Base-by-base conservation (phyloP, 2,888 invertebrate genomes). In the Cephus runcator region DNA sequence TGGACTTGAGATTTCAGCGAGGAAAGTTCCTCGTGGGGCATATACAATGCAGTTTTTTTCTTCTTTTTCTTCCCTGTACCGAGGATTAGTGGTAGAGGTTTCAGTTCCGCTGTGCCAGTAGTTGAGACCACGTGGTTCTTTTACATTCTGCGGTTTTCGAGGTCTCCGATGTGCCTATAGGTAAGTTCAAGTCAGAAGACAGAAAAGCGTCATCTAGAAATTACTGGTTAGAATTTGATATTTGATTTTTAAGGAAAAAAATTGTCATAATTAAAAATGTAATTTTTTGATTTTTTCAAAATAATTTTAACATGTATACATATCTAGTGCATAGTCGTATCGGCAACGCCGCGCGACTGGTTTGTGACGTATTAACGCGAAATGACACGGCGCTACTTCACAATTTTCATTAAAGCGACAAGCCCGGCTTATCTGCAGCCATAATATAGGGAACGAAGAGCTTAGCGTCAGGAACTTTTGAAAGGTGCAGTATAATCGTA, bases 141-240 rank as follows among this genome's bases (percentile, higher is more conserved):
- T 81, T 79, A 81, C 87, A 87, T 88, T 88, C 87, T 86, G 84
- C 85, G 87, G 86, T 87, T 86, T 84, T 23, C 2, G 33, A 31
- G 71, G 12, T 71, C 69, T 6, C 23, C 9, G 56, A 56, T 23
- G 23, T 56, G 2, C 9, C 56, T 56, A 9, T 23, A 56, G 56
- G 56, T 23, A 56, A 56, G 23, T 23, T 9, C 6, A 56, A 56
- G 23, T 23, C 9, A 9, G 56, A 56, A 23, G 2, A 23, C 9
- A 56, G 9, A 56, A 56, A 56, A 56, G 56, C 9, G 9, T 56
- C 2, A 23, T 23, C 56, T 1, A 56, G 6, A 23, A 6, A 23
- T 15, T 40, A 23, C 6, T 23, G 6, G 1, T 15, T 56, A 9
- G 9, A 23, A 9, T 56, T 23, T 56, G 56, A 2, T 56, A 23